Evolutionary conservation across 2,888 invertebrate genomes (phyloP).

Genomic region (Neria commutata): DNA sequence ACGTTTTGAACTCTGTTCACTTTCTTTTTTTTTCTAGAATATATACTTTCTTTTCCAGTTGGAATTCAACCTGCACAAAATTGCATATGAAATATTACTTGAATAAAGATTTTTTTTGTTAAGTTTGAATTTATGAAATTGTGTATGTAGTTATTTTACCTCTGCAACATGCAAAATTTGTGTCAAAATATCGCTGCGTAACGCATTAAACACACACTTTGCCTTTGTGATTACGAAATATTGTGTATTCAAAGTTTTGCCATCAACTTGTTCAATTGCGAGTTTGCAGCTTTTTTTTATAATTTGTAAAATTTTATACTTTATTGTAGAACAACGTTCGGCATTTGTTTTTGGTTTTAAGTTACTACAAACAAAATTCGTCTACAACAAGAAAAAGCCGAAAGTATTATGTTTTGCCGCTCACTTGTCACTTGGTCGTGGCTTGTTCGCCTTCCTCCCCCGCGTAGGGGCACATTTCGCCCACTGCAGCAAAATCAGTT

Average conservation of each 20-base stretch:
- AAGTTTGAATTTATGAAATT: no score
- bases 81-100: no score
- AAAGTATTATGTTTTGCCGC: not conserved
- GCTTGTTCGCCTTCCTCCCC: slow-evolving; percentile 26
- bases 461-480: slow-evolving; percentile 16
- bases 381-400: no score
- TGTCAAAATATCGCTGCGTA: slow-evolving; percentile 4
- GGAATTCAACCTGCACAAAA: no score
- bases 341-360: not conserved
- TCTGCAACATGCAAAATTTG: no score
- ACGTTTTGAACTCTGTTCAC: no score
- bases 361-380: not conserved
- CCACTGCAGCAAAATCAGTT: slow-evolving; percentile 22
- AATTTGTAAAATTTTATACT: not conserved
- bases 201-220: slow-evolving; percentile 5
- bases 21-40: not conserved
- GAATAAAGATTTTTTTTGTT: no score
- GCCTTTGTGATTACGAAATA: not conserved
- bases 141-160: no score
- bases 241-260: not conserved
- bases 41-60: no score
- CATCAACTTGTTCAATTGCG: slow-evolving; percentile 14
- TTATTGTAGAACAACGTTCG: not conserved
- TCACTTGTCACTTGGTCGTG: not conserved
- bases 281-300: not conserved